Conservation (phyloP, 2,888 invertebrate genomes). For the Polylopha cassiicola region DNA sequence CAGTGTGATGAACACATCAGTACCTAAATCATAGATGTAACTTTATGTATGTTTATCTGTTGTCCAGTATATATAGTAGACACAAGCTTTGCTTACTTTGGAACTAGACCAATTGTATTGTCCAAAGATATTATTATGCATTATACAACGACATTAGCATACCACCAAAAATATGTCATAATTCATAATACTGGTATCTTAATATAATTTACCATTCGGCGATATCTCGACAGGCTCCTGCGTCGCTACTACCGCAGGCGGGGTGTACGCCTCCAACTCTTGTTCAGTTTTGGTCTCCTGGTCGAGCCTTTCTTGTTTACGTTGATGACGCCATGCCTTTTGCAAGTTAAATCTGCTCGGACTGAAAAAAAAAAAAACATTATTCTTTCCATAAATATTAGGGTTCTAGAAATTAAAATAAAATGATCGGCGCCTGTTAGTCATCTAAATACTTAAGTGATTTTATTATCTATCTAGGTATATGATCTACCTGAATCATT, state of each 20-base stretch:
- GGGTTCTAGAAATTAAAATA: not conserved
- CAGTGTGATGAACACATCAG: too few relatives aligned
- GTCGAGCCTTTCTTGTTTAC: constrained; percentile 65
- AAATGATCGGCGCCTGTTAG: too few relatives aligned
- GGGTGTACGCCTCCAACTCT: constrained; percentile 64
- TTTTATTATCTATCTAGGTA: too few relatives aligned
- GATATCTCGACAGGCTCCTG: constrained; percentile 46
- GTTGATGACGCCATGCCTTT: constrained; percentile 74
- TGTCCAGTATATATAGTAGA: too few relatives aligned
- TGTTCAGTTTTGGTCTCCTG: constrained; percentile 51
- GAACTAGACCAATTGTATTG: too few relatives aligned
- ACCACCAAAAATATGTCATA: not conserved
- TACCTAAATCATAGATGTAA: too few relatives aligned
- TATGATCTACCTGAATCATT: too few relatives aligned
- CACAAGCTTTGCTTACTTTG: too few relatives aligned
- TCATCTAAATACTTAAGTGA: too few relatives aligned
- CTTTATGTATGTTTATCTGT: too few relatives aligned
- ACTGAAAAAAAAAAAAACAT: constrained; percentile 42
- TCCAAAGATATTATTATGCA: too few relatives aligned
- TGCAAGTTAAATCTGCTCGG: constrained; percentile 79
- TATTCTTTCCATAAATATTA: not conserved
- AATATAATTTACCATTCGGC: constrained; percentile 45
- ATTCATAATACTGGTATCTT: not conserved
- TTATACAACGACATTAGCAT: too few relatives aligned
- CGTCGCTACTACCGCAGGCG: constrained; percentile 44